Evolutionary conservation across 2,888 invertebrate species (phyloP).

Genomic region (Julus scandinavius): DNA sequence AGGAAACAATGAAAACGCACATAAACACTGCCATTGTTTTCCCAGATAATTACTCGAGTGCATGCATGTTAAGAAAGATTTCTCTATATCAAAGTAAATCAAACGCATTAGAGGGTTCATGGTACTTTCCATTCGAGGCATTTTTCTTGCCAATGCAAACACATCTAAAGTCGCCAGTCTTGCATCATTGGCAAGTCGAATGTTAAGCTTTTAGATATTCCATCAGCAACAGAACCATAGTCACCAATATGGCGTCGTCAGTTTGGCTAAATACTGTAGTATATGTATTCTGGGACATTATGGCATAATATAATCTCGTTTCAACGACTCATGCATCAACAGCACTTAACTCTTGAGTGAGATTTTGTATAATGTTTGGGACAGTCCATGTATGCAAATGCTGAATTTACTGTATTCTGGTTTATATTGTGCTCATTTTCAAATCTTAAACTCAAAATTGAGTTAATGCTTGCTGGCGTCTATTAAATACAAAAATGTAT

Average conservation of each 20-base stretch:
- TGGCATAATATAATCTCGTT: too few relatives aligned
- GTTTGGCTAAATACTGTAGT: background rate
- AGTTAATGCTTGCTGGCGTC: too few relatives aligned
- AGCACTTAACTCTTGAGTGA: too few relatives aligned
- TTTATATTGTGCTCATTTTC: too few relatives aligned
- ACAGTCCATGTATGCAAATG: too few relatives aligned
- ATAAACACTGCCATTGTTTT: conserved; percentile 37
- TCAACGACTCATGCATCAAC: too few relatives aligned
- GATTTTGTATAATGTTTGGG: too few relatives aligned
- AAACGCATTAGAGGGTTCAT: background rate
- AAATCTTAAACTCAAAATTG: too few relatives aligned
- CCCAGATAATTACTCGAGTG: conserved; percentile 24
- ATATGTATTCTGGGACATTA: too few relatives aligned
- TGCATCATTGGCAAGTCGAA: background rate
- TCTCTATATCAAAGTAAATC: background rate
- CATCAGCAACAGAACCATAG: background rate
- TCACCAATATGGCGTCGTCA: background rate
- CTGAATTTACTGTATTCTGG: too few relatives aligned
- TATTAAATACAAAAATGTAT: too few relatives aligned
- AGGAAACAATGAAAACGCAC: conserved; percentile 30
- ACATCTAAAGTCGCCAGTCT: background rate
- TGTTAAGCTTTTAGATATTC: background rate
- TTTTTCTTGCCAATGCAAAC: background rate
- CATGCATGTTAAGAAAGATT: conserved; percentile 5
- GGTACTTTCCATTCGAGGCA: background rate